Conservation (phyloP, 2,888 invertebrate genomes). For the Lomographa bimaculata region DNA sequence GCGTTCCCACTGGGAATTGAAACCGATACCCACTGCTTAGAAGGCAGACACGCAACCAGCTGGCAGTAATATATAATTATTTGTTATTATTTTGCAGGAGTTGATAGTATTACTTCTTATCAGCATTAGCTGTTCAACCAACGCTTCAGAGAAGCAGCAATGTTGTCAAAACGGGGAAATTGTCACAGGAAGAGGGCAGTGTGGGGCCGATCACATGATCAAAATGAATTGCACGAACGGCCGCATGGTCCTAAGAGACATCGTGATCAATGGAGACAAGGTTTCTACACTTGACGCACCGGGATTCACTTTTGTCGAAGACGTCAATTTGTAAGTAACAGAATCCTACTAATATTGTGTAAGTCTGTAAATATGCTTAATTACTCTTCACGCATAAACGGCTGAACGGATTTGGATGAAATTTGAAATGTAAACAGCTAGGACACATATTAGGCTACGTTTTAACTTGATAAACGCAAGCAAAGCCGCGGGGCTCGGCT, state of each 20-base stretch:
- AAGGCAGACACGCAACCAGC: no score
- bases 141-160: constrained; percentile 31
- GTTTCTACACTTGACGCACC: constrained; percentile 65
- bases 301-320: constrained; percentile 58
- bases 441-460: no score
- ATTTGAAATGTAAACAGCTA: no score
- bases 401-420: no score
- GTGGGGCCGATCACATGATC: constrained; percentile 39
- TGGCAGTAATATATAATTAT: no score
- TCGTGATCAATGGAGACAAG: constrained; percentile 58
- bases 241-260: constrained; percentile 59
- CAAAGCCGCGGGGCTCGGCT: no score
- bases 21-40: no score
- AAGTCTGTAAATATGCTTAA: no score
- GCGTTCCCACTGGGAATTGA: no score
- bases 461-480: no score
- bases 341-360: no score
- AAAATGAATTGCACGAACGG: constrained; percentile 59
- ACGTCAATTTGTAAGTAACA: constrained; percentile 53
- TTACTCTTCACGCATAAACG: no score
- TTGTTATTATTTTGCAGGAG: constrained; percentile 48
- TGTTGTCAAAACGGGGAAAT: constrained; percentile 61
- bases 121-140: constrained; percentile 40
- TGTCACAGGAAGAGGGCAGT: constrained; percentile 46
- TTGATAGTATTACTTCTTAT: constrained; percentile 49